These are phyloP conservation scores for Diorhabda sublineata DNA, from an alignment of 1,140 invertebrate genomes.

Conservation along the genomic window DNA sequence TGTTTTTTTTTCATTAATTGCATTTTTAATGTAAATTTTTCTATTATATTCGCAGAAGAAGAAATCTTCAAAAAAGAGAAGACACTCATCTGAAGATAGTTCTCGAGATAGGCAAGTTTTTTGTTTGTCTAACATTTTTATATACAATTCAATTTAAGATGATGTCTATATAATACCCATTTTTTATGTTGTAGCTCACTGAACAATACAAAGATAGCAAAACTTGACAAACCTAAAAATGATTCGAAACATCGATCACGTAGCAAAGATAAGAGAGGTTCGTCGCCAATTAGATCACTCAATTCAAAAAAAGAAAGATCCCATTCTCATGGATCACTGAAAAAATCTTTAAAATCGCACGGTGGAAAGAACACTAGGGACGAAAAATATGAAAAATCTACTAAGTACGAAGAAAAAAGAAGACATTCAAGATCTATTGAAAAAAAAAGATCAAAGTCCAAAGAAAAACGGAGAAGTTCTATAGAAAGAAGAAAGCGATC, in stretches of 20 bases:
- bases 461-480: slow-evolving; percentile 14
- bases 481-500: slow-evolving; percentile 16
- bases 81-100: slow-evolving; percentile 27
- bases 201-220: slow-evolving; percentile 29
- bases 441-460: slow-evolving; percentile 19
- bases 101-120: slow-evolving; percentile 30
- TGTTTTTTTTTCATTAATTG: not conserved
- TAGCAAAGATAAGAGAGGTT: slow-evolving; percentile 16
- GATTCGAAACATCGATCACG: slow-evolving; percentile 25
- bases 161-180: not conserved
- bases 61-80: slow-evolving; percentile 23
- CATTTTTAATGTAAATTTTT: not conserved
- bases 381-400: slow-evolving; percentile 19
- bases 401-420: slow-evolving; percentile 17
- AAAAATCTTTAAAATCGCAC: slow-evolving; percentile 17
- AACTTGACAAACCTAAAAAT: slow-evolving; percentile 20
- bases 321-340: not conserved
- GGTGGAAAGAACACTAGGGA: slow-evolving; percentile 18
- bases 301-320: slow-evolving; percentile 13
- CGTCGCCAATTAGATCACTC: not conserved
- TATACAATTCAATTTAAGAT: no score
- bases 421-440: not conserved
- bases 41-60: slow-evolving; percentile 25
- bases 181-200: slow-evolving; percentile 32
- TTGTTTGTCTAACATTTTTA: no score